Evolutionary conservation across 2,797 vertebrate species (phyloP), one percentile per base, ranked within the genome.

Genomic region (Rhabdomys pumilio): DNA sequence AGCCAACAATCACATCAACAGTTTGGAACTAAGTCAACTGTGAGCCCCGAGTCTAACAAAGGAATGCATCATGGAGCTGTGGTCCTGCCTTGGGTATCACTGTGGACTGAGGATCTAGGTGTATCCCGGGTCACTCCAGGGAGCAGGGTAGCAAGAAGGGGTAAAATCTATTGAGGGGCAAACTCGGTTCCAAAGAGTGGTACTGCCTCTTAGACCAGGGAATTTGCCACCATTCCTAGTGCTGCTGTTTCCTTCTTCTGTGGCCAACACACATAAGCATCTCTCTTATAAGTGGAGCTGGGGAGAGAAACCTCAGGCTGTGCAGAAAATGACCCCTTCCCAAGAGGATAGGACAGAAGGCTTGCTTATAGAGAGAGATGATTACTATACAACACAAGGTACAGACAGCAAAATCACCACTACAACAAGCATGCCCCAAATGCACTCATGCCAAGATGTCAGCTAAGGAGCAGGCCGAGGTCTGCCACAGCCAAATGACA

Each of bases 301-400:
- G 2, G 0, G 0, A 14, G 47, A 73, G 1, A 14, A 57, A 24
- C 1, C 53, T 90, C 63, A 13, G 17, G 7, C 20, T 50, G 22
- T 38, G 57, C 9, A 65, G 1, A 29, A 80, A 95, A 69, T 1
- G 1, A 38, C 20, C 47, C 61, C 14, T 65, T 85, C 34, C 24
- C 63, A 55, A 80, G 24, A 24, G 55, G 31, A 19, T 47, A 13
- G 29, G 3, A 65, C 19, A 63, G 34, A 7, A 53, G 17, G 38
- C 55, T 29, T 13, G 0, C 38, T 29, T 29, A 8, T 12, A 85
- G 50, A 73, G 50, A 73, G 29, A 83, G 31, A 90, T 69, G 47
- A 17, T 22, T 26, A 50, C 14, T 10, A 72, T 20, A 29, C 2
- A 17, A 29, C 15, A 44, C 5, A 26, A 8, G 3, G 34, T n/a